Evolutionary conservation across 2,888 invertebrate species (phyloP).

Genomic region (Xestia c-nigrum): DNA sequence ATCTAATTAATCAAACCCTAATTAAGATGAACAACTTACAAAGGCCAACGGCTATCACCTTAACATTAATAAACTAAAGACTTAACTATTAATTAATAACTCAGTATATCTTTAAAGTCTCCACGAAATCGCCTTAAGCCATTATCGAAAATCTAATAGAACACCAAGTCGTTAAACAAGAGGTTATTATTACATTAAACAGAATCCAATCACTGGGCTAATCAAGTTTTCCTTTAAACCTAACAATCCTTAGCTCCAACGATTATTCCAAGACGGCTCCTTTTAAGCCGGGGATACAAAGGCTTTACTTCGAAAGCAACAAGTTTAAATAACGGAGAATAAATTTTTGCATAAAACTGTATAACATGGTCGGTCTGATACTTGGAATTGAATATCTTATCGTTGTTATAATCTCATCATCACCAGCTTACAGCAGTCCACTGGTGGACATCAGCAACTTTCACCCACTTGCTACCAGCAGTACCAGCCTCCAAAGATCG

Average conservation of each 20-base stretch:
- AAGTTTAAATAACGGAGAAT: neutral
- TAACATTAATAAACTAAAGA: neutral
- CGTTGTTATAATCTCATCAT: too few relatives aligned
- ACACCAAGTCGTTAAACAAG: slow-evolving; percentile 13
- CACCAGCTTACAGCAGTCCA: too few relatives aligned
- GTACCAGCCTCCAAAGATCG: too few relatives aligned
- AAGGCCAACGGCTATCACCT: neutral
- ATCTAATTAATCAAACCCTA: neutral
- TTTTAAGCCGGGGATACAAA: slow-evolving; percentile 1
- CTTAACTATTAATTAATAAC: neutral
- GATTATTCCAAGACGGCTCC: slow-evolving; percentile 45
- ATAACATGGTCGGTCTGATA: too few relatives aligned
- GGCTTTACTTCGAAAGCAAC: neutral
- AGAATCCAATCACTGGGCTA: slow-evolving; percentile 14
- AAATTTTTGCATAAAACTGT: neutral
- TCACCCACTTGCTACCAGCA: too few relatives aligned
- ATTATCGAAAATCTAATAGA: slow-evolving; percentile 20
- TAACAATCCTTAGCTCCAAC: slow-evolving; percentile 18
- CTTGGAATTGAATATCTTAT: too few relatives aligned
- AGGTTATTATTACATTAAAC: slow-evolving; percentile 15
- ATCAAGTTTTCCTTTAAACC: slow-evolving; percentile 22
- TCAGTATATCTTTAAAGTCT: neutral
- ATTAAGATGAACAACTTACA: neutral
- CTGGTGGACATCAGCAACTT: too few relatives aligned
- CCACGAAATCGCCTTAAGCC: slow-evolving; percentile 1